Evolutionary conservation across 2,888 invertebrate species (phyloP).

Genomic region (Psococerastis gibbosa): DNA sequence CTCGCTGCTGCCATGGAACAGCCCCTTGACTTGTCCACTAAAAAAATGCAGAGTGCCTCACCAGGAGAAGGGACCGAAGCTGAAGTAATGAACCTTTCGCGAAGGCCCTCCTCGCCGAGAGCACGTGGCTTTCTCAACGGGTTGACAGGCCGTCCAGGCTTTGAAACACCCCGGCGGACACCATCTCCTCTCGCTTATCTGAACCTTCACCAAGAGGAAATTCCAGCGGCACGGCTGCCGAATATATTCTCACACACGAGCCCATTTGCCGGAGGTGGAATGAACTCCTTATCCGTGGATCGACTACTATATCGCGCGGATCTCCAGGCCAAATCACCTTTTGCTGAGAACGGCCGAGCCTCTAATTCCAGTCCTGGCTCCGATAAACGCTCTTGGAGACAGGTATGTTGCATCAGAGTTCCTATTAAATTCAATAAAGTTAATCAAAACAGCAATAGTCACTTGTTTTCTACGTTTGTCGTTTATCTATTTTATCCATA

Average conservation of each 20-base stretch:
- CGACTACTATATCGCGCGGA: constrained; percentile 33
- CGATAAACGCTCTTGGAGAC: constrained; percentile 42
- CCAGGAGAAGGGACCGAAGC: constrained; percentile 41
- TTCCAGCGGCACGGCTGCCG: constrained; percentile 27
- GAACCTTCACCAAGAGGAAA: constrained; percentile 15
- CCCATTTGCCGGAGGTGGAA: constrained; percentile 21
- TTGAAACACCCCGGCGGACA: constrained; percentile 29
- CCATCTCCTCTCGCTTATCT: constrained; percentile 29
- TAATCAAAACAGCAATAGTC: too few relatives aligned
- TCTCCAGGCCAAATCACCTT: constrained; percentile 13
- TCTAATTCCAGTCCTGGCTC: constrained; percentile 44
- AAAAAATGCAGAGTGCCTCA: constrained; percentile 44
- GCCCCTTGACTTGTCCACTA: constrained; percentile 80
- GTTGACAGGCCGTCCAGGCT: constrained; percentile 16
- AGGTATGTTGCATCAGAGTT: too few relatives aligned
- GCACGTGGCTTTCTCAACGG: constrained; percentile 17
- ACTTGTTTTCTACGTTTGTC: too few relatives aligned
- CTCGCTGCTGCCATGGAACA: constrained; percentile 35
- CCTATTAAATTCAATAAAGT: too few relatives aligned
- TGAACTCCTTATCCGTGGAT: constrained; percentile 42
- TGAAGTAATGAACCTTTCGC: constrained; percentile 59
- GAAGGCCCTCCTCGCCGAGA: constrained; percentile 39
- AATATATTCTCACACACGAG: constrained; percentile 30
- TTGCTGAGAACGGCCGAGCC: constrained; percentile 22
- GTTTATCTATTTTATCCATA: not conserved